Percentiles rank a stretch among this genome's conserved stretches.
Evolutionary conservation across 2,113 vertebrate species (phyloP).

Genomic region (Eulacestoma nigropectus): DNA sequence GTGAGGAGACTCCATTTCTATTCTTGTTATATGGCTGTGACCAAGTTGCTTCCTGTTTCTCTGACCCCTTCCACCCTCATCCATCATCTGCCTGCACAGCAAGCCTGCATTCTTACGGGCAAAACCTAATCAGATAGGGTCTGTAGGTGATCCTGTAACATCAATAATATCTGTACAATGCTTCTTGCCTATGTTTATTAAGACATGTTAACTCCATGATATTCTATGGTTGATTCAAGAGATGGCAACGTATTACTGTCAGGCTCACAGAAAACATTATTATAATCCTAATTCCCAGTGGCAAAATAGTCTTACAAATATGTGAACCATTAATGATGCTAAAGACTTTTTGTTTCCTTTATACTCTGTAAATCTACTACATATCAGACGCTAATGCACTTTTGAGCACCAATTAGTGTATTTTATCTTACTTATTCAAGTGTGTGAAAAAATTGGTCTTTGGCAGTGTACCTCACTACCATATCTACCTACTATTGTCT

Average conservation of each 20-base stretch:
- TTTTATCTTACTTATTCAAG: background rate
- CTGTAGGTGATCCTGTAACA: background rate
- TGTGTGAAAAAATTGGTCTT: background rate
- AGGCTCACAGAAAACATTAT: background rate
- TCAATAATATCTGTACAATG: background rate
- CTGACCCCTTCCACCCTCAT: conserved; percentile 2
- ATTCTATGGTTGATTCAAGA: background rate
- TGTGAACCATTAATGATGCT: background rate
- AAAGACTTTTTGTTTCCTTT: background rate
- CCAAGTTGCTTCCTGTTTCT: background rate
- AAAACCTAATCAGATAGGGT: background rate
- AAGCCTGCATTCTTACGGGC: background rate
- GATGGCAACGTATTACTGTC: background rate
- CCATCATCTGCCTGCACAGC: background rate
- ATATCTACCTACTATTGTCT: background rate
- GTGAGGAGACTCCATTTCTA: background rate
- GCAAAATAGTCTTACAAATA: background rate
- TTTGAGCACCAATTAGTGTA: background rate
- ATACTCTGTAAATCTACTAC: background rate
- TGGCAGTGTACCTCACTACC: background rate
- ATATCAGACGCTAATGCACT: background rate
- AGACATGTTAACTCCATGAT: background rate
- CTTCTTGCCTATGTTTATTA: background rate
- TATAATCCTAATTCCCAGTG: background rate
- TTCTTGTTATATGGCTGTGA: background rate